Conservation (phyloP, 2,888 invertebrate genomes). For the Xestoiulus laeticollis region DNA sequence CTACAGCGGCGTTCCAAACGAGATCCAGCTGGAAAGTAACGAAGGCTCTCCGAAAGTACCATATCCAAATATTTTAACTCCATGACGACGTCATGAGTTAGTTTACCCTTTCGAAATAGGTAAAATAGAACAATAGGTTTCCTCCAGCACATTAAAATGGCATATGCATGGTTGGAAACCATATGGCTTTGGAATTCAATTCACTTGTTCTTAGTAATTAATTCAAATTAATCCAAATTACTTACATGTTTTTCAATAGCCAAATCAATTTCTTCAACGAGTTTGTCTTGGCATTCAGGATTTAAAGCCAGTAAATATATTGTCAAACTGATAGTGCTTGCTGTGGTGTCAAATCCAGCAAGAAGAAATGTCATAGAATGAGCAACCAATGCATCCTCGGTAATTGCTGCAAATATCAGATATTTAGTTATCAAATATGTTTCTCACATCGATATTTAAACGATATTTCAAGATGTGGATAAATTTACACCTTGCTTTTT, state of each 20-base stretch:
- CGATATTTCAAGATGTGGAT: no score
- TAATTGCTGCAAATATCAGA: neutral
- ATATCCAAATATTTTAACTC: constrained; percentile 49
- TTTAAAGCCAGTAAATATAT: constrained; percentile 46
- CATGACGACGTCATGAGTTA: constrained; percentile 21
- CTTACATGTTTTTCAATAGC: constrained; percentile 24
- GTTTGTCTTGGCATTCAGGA: constrained; percentile 48
- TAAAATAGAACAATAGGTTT: no score
- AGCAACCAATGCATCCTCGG: constrained; percentile 45
- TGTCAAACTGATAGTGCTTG: constrained; percentile 12
- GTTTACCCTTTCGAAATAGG: neutral
- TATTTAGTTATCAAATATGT: no score
- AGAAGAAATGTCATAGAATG: constrained; percentile 40
- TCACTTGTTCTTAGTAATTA: no score
- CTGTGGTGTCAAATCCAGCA: constrained; percentile 50
- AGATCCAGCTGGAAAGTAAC: constrained; percentile 31
- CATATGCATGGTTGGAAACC: no score
- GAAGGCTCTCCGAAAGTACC: constrained; percentile 47
- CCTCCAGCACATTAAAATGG: no score
- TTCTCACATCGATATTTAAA: no score
- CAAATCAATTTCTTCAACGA: constrained; percentile 45
- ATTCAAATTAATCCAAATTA: no score
- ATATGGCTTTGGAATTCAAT: no score
- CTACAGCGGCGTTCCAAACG: neutral
- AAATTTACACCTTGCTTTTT: no score